A percentile compares a stretch with the other conserved stretches of the same genome.
Evolutionary conservation across 2,113 vertebrate genomes (phyloP).

Genomic region (Polyodon spathula): DNA sequence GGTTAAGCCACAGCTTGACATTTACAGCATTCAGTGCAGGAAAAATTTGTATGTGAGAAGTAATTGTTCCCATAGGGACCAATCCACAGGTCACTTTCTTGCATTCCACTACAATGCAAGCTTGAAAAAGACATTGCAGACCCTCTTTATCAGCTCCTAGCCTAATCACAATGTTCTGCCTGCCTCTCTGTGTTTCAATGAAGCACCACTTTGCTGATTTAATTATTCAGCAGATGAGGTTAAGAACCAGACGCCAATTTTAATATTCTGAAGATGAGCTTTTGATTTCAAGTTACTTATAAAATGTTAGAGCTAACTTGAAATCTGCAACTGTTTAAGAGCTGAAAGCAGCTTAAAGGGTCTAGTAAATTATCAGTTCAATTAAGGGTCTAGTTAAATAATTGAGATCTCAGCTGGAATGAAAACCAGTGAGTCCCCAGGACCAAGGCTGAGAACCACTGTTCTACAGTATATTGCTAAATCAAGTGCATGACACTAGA

Average conservation of each 20-base stretch:
- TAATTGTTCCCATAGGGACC: conserved; percentile 91
- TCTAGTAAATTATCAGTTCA: no score
- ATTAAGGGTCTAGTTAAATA: no score
- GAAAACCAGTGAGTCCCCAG: no score
- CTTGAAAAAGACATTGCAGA: conserved; percentile 46
- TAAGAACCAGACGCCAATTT: conserved; percentile 26
- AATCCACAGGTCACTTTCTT: conserved; percentile 57
- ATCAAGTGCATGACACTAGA: no score
- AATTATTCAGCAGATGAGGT: conserved; percentile 33
- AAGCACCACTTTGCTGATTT: conserved; percentile 24
- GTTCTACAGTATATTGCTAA: no score
- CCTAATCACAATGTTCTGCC: conserved; percentile 33
- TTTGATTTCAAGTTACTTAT: no score
- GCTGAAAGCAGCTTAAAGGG: no score
- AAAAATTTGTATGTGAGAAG: conserved; percentile 45
- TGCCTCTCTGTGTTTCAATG: conserved; percentile 19
- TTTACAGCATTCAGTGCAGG: conserved; percentile 54
- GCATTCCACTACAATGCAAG: conserved; percentile 49
- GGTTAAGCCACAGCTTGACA: conserved; percentile 66
- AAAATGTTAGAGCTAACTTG: no score
- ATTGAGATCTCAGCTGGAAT: no score
- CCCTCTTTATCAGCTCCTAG: conserved; percentile 37
- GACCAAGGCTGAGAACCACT: no score
- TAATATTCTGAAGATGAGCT: conserved; percentile 27
- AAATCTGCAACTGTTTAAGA: no score